phyloP scores from a whole-genome alignment of 2,888 invertebrate genomes.

The Prosapia bicincta region DNA sequence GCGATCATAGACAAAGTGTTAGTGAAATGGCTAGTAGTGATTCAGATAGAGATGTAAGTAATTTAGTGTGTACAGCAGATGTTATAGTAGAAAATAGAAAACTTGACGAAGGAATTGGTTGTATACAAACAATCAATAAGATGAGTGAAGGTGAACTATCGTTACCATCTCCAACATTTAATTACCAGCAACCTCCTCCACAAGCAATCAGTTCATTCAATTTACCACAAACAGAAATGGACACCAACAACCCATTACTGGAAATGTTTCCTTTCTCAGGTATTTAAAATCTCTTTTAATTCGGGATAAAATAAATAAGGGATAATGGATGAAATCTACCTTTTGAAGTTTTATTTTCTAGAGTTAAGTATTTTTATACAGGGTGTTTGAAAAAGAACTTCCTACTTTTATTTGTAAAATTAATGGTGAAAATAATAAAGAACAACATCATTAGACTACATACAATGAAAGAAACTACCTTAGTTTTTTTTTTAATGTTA shows the following conservation, averaged over 20 bases:
- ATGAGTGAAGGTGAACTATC: background rate
- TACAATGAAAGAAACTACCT: too few relatives aligned
- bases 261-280: background rate
- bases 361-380: too few relatives aligned
- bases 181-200: background rate
- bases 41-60: background rate
- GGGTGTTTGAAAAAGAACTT: too few relatives aligned
- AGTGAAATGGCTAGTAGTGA: too few relatives aligned
- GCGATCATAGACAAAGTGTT: background rate
- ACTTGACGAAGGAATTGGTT: background rate
- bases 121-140: background rate
- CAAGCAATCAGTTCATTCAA: background rate
- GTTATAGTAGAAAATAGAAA: constrained; percentile 11
- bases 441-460: too few relatives aligned
- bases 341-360: too few relatives aligned
- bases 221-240: background rate
- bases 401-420: too few relatives aligned
- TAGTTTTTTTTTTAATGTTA: too few relatives aligned
- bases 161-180: background rate
- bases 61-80: background rate
- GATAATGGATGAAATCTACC: too few relatives aligned
- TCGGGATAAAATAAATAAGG: too few relatives aligned
- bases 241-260: background rate
- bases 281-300: too few relatives aligned
- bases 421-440: too few relatives aligned